Base-by-base conservation (phyloP, 2,113 vertebrate species). In the Anoura caudifer region DNA sequence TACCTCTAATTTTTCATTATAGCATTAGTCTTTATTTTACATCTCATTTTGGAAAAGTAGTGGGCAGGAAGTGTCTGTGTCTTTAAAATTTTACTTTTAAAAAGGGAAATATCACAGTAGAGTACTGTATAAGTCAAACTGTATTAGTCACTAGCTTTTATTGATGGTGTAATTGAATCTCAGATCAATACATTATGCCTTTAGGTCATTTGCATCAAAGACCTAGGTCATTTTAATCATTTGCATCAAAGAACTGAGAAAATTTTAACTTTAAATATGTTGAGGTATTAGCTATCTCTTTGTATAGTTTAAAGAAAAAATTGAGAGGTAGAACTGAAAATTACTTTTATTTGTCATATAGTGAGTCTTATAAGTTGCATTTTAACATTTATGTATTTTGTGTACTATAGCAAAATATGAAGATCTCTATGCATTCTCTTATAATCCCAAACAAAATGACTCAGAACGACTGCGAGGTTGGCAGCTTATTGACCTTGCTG, bases 391-490 rank as follows among this genome's bases (percentile, higher is more conserved):
- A 19, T 36, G 26, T 84, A 26, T 97, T 95, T 94, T 96, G 14
- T 63, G 7, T 85, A 63, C n/a, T 81, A n/a, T 95, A 99, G 99
- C 98, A 65, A 98, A 98, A 67, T 99, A 99, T 3, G 99, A 99
- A 89, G 99, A 99, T 91, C 99, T 99, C 6, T 99, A 99, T 80
- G 99, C 99, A 0, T 99, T 99, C 98, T 99, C 99, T 83, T 99
- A 99, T 97, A 99, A 99, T 98, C 99, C 99, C 82, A 99, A 99
- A 98, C 99, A 99, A 98, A 99, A 99, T 11, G 99, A 99, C 92
- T 98, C 98, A 15, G 99, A 99, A 97, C 98, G 99, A 73, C 98
- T 98, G 50, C 99, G 99, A 88, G 99, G 99, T 3, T 99, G 99
- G 99, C 98, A 99, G 91, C 98, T 99, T 76, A 99, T 99, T 47